Evolutionary conservation across 1,140 invertebrate species (phyloP), one percentile per base, ranked within the genome.

Genomic region (Telenomus remus): DNA sequence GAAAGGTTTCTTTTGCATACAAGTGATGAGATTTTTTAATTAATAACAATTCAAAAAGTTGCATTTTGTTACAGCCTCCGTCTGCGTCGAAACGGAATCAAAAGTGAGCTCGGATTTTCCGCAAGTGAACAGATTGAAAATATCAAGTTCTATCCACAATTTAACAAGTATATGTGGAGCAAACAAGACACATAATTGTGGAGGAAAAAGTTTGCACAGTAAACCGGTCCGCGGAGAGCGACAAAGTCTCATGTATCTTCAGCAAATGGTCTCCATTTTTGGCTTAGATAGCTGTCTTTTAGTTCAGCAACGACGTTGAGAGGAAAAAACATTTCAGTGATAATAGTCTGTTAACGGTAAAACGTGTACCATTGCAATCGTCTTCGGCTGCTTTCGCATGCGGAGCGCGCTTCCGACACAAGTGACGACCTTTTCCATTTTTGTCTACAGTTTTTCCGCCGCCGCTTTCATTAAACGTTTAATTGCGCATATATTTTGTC

Each of bases 301-400:
- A 53, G 47, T 64, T 39, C 44, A 16, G 13, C 50, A 74, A 56
- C 46, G 64, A 63, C 54, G 64, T 48, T 35, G 11, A 51, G 42
- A 57, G 43, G 57, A 44, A 69, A 75, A 75, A 72, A 51, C 43
- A 59, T 69, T 57, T 11, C 64, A 35, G 60, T 55, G 65, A 76
- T 75, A 75, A 75, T 76, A 68, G 72, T 47, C 72, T 70, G 72
- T 76, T 76, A 76, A 76, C 65, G 60, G 72, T 69, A 42, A 68
- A 75, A 63, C 64, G 64, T 75, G 72, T 68, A 59, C 46, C 54
- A 69, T 48, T 75, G 50, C 47, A 46, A 49, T 14, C 44, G 72
- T 69, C 72, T 75, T 65, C 55, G 55, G 15, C 60, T 60, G 13
- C 49, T 69, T 70, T 76, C 54, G 60, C 44, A 76, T 76, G 65